A percentile compares a stretch with the other conserved stretches of the same genome.
phyloP scores from a whole-genome alignment of 2,888 invertebrate species.

The Nineta flava region DNA sequence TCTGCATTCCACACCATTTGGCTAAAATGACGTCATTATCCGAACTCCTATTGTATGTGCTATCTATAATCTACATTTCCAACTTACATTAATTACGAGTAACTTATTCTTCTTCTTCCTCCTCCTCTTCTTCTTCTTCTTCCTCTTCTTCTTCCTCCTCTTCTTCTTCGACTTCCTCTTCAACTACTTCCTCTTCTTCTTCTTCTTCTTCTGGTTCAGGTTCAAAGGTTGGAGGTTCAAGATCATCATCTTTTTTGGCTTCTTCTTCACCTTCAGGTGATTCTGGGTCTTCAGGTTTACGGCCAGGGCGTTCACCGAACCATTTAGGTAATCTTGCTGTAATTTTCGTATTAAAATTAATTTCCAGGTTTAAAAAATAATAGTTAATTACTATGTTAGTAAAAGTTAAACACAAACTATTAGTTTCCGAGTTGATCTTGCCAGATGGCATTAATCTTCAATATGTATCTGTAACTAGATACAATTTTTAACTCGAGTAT shows the following conservation, averaged over 20 bases:
- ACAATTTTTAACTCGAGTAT: too few species aligned
- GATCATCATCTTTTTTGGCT: conserved; percentile 58
- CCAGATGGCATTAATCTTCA: too few species aligned
- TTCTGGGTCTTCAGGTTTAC: conserved; percentile 75
- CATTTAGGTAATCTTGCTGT: conserved; percentile 86
- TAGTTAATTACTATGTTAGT: too few species aligned
- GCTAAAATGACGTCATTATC: too few species aligned
- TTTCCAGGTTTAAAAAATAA: too few species aligned
- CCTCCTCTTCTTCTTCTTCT: conserved; percentile 42
- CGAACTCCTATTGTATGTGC: too few species aligned
- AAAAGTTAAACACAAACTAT: too few species aligned
- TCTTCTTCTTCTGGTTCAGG: conserved; percentile 61
- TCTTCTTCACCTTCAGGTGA: conserved; percentile 86
- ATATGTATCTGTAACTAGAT: too few species aligned
- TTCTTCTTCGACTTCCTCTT: conserved; percentile 61
- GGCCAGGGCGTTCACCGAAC: conserved; percentile 91
- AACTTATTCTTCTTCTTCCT: conserved; percentile 19
- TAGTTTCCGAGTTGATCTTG: too few species aligned
- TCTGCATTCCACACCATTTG: too few species aligned
- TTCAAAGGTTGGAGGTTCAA: conserved; percentile 46
- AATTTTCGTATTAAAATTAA: conserved; percentile 5
- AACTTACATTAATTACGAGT: conserved; percentile 1
- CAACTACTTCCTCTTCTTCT: conserved; percentile 51
- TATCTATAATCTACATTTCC: too few species aligned
- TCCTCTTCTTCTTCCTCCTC: conserved; percentile 55